phyloP scores from a whole-genome alignment of 2,797 vertebrate species.

The Melanotaenia trifasciata region DNA sequence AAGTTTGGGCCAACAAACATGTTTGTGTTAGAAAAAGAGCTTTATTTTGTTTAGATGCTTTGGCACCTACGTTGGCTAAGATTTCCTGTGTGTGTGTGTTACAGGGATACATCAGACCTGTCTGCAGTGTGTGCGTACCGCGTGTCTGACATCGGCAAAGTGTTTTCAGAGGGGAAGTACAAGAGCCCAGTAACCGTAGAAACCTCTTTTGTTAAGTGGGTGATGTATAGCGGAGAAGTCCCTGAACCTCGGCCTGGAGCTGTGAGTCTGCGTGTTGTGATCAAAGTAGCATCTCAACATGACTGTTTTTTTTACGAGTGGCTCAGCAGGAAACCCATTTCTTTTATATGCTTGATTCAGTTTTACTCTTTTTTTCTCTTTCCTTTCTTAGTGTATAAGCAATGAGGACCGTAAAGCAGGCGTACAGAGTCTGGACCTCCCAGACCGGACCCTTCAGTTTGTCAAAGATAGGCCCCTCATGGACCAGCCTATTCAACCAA shows the following conservation, averaged over 20 bases:
- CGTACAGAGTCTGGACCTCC: slow-evolving; percentile 78
- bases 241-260: slow-evolving; percentile 85
- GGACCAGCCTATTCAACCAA: slow-evolving; percentile 79
- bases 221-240: slow-evolving; percentile 80
- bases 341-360: slow-evolving; percentile 41
- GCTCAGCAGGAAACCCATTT: slow-evolving; percentile 45
- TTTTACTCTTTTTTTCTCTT: slow-evolving; percentile 32
- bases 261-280: slow-evolving; percentile 76
- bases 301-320: slow-evolving; percentile 20
- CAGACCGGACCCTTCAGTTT: slow-evolving; percentile 84
- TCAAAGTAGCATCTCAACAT: slow-evolving; percentile 34
- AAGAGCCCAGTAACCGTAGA: slow-evolving; percentile 76
- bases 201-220: slow-evolving; percentile 81
- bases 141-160: slow-evolving; percentile 70
- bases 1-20: slow-evolving; percentile 50
- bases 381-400: slow-evolving; percentile 78
- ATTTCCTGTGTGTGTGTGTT: slow-evolving; percentile 30
- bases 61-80: slow-evolving; percentile 30
- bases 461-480: slow-evolving; percentile 82
- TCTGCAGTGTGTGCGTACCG: slow-evolving; percentile 82
- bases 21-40: slow-evolving; percentile 18
- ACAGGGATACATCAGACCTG: slow-evolving; percentile 79
- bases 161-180: slow-evolving; percentile 84
- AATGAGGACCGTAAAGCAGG: slow-evolving; percentile 58
- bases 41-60: not conserved